Percentiles rank a stretch among this genome's conserved stretches.
These are phyloP conservation scores for Deroptyus accipitrinus DNA, from an alignment of 2,113 vertebrate genomes.

Conservation along the genomic window DNA sequence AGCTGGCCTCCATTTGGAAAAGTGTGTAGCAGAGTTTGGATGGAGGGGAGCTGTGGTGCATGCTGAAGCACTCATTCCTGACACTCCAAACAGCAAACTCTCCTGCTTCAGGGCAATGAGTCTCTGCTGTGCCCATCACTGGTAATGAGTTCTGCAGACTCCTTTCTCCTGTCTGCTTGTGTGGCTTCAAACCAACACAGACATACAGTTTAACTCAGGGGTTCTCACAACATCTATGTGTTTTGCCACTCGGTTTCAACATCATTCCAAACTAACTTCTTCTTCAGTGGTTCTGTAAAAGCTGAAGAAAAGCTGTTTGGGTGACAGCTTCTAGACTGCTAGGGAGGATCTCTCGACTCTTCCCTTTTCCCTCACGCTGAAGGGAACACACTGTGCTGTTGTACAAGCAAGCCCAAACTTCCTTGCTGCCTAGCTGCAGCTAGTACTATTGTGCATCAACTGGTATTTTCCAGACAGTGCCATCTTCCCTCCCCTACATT, in stretches of 20 bases:
- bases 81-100: neutral
- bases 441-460: neutral
- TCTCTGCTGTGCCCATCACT: neutral
- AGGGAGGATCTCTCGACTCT: neutral
- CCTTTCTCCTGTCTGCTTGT: neutral
- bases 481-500: neutral
- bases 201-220: neutral
- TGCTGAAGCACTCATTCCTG: rapidly evolving
- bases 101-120: neutral
- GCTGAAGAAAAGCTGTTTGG: neutral
- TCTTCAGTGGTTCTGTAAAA: neutral
- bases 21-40: too few relatives aligned
- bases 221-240: neutral
- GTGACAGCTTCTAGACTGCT: neutral
- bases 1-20: neutral
- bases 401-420: neutral
- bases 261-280: neutral
- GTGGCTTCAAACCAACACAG: neutral
- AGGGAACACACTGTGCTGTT: neutral
- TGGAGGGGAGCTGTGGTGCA: neutral
- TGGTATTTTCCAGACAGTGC: neutral
- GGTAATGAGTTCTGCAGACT: neutral
- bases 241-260: neutral
- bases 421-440: neutral
- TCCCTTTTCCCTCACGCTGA: neutral